A percentile compares a stretch with the other conserved stretches of the same genome.
These are phyloP conservation scores for Sycophila sp. DNA, from an alignment of 1,140 invertebrate genomes.

Conservation along the genomic window DNA sequence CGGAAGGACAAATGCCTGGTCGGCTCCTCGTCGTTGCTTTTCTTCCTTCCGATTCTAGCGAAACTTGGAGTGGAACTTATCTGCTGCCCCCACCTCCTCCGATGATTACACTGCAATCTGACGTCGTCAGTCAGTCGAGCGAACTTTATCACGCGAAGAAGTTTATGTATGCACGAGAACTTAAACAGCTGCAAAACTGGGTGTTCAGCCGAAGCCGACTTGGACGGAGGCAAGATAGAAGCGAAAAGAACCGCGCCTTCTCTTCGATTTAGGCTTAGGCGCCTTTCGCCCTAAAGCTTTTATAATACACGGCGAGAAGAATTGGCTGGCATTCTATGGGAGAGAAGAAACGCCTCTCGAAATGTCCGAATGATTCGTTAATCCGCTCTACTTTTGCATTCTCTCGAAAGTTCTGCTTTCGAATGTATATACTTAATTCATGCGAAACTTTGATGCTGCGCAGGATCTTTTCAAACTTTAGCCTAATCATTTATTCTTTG, in stretches of 20 bases:
- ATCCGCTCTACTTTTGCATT: neutral
- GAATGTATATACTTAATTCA: neutral
- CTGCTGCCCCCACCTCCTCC: conserved; percentile 30
- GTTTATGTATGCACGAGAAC: conserved; percentile 24
- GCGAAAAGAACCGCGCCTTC: neutral
- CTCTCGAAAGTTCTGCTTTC: neutral
- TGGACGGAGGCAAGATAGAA: neutral
- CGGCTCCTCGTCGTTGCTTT: conserved; percentile 48
- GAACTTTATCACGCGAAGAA: conserved; percentile 32
- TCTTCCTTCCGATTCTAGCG: conserved; percentile 33
- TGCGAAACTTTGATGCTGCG: neutral
- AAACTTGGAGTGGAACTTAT: conserved; percentile 40
- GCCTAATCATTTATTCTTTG: too few relatives aligned
- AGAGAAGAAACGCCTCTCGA: neutral
- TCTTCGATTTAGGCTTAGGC: neutral
- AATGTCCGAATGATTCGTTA: neutral
- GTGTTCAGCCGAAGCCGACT: neutral
- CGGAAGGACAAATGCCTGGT: conserved; percentile 57
- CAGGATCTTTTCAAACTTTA: too few relatives aligned
- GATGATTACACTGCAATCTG: conserved; percentile 56
- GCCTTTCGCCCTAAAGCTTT: conserved; percentile 1
- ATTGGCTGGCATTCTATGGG: too few relatives aligned
- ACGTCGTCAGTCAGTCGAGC: conserved; percentile 43
- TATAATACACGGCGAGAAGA: neutral
- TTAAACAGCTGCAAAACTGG: conserved; percentile 2